Base-by-base conservation (phyloP, 2,113 vertebrate genomes). In the Gopherus flavomarginatus region DNA sequence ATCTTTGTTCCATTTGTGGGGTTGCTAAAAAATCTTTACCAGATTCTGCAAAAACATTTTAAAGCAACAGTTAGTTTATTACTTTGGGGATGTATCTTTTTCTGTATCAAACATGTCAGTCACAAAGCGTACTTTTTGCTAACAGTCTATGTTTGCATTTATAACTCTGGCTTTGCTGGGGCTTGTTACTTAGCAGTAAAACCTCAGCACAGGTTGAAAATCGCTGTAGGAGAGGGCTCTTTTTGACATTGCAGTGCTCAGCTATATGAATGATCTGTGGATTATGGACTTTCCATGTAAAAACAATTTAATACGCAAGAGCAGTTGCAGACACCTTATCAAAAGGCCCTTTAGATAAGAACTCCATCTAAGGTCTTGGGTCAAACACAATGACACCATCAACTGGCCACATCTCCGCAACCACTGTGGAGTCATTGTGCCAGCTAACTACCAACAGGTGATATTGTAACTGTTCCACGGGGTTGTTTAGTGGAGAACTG, bases 31-130 rank as follows among this genome's bases (percentile, higher is more conserved):
- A 6, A 57, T 81, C 57, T 88, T 5, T 2, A 5, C 4, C 19
- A 13, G 59, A 44, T 35, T 80, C 97, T 98, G 92, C 47, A 80
- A 62, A 69, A 85, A 78, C 42, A 83, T 94, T 89, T 77, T 35
- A 85, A 90, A 95, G 93, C 7, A 75, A 13, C 4, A 93, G 3
- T 5, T 22, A 42, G 35, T 38, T 21, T 75, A 75, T 75, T 81
- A 79, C 27, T 49, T 49, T 50, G 53, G 35, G n/a, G 50, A 47
- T 57, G 4, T 14, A 27, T 11, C 52, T 31, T 22, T 29, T 87
- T 24, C 79, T 86, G 1, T 8, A 8, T 59, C 54, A 47, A 6
- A 2, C 22, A 3, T 1, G 9, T 16, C 10, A 52, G 42, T n/a
- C 47, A 92, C 86, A 31, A 81, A 88, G 4, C 24, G 49, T 29